Conservation (phyloP, 2,113 vertebrate species). For the Miniopterus natalensis region DNA sequence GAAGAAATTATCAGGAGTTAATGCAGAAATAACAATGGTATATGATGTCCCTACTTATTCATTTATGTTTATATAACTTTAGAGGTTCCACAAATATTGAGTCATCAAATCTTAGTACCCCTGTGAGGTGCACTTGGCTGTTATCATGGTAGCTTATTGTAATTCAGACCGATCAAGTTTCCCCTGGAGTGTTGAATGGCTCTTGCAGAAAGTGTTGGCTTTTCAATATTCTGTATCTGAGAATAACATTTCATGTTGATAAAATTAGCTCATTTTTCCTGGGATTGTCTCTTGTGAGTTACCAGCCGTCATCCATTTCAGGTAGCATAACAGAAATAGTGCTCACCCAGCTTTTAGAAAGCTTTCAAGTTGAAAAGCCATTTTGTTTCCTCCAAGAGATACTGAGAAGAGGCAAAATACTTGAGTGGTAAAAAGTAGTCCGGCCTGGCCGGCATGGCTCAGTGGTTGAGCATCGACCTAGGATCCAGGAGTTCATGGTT, state of each 20-base stretch:
- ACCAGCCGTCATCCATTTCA: background rate
- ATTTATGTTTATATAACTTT: conserved; percentile 71
- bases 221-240: conserved; percentile 70
- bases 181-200: conserved; percentile 58
- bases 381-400: background rate
- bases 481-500: no score
- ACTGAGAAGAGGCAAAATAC: background rate
- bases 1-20: conserved; percentile 68
- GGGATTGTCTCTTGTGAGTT: conserved; percentile 52
- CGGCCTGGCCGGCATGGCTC: no score
- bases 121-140: conserved; percentile 66
- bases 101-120: conserved; percentile 74
- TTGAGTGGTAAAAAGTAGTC: background rate
- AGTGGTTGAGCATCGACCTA: no score
- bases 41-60: conserved; percentile 60
- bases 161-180: conserved; percentile 70
- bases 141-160: conserved; percentile 73
- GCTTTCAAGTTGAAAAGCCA: background rate
- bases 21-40: conserved; percentile 71
- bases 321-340: conserved; percentile 17
- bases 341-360: background rate
- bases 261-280: conserved; percentile 75
- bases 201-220: conserved; percentile 54
- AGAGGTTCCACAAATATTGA: conserved; percentile 70
- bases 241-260: conserved; percentile 63